Evolutionary conservation across 2,797 vertebrate species (phyloP), one percentile per base, ranked within the genome.

Genomic region (Coccyzus lansbergi): DNA sequence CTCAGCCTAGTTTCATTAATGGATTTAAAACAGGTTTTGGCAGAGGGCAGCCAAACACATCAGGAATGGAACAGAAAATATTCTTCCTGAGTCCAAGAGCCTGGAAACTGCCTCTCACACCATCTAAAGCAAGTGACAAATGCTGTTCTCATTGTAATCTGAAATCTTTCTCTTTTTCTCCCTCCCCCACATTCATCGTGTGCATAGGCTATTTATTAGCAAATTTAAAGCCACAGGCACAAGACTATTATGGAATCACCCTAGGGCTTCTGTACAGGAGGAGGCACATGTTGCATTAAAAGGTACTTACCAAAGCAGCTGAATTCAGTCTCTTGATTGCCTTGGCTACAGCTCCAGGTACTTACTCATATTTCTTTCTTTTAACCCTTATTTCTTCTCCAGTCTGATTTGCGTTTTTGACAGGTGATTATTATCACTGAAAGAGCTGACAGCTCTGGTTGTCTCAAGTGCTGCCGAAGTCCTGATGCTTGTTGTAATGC

Each of bases 41-140:
- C 51, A 56, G 71, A 55, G 83, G 26, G 63, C 55, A 85, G 86
- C 79, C 62, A 52, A 91, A 65, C 84, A 69, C 69, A 86, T 93
- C 59, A 78, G 91, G 72, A 93, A 31, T 81, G 91, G 79, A 95
- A 88, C 87, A 95, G 75, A 94, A 93, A 92, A 93, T 92, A 75
- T 3, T 91, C 94, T 75, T 93, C 59, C 44, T 1, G 14, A 76
- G 44, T 83, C 93, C 62, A 59, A 69, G 65, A 93, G 79, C 20
- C 20, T 95, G 79, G 90, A 96, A 95, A 87, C 56, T 81, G 64
- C 84, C 28, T 93, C 60, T 80, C 58, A 56, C 76, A 83, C 58
- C 63, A 70, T 10, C 34, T n/a, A 86, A 87, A 93, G 74, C 83
- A 88, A 93, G 26, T 83, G 59, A 94, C 36, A 88, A 93, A 90